Evolutionary conservation across 2,888 invertebrate species (phyloP).

Genomic region (Ferrisia virgata): DNA sequence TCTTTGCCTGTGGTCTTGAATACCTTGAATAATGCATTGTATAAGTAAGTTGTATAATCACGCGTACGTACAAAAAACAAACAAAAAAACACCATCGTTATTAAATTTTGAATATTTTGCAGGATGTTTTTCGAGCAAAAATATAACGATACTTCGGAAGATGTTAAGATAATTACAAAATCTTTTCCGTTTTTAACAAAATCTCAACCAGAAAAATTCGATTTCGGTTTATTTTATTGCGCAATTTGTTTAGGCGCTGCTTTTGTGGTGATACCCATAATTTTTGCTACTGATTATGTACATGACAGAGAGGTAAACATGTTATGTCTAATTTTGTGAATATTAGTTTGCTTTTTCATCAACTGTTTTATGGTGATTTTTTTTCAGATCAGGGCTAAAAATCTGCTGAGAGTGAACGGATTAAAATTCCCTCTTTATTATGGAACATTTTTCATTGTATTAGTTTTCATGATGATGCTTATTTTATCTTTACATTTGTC

Average conservation of each 20-base stretch:
- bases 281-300: slow-evolving; percentile 75
- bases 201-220: slow-evolving; percentile 67
- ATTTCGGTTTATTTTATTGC: slow-evolving; percentile 69
- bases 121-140: slow-evolving; percentile 26
- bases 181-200: slow-evolving; percentile 72
- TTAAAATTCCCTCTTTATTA: slow-evolving; percentile 73
- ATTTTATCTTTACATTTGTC: slow-evolving; percentile 64
- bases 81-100: not conserved
- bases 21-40: slow-evolving; percentile 67
- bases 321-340: no score
- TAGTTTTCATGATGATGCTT: slow-evolving; percentile 66
- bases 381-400: slow-evolving; percentile 73
- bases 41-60: slow-evolving; percentile 58
- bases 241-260: slow-evolving; percentile 77
- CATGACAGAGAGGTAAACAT: slow-evolving; percentile 73
- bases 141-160: slow-evolving; percentile 1
- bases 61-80: not conserved
- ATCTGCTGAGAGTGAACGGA: slow-evolving; percentile 78
- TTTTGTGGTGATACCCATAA: slow-evolving; percentile 73
- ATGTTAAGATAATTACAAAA: slow-evolving; percentile 60
- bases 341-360: not conserved
- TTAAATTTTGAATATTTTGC: not conserved
- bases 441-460: slow-evolving; percentile 69
- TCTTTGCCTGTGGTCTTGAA: slow-evolving; percentile 73
- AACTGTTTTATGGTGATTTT: not conserved